Percentiles rank a stretch among this genome's conserved stretches.
Conservation (phyloP, 2,888 invertebrate genomes). For the Mythimna vitellina region DNA sequence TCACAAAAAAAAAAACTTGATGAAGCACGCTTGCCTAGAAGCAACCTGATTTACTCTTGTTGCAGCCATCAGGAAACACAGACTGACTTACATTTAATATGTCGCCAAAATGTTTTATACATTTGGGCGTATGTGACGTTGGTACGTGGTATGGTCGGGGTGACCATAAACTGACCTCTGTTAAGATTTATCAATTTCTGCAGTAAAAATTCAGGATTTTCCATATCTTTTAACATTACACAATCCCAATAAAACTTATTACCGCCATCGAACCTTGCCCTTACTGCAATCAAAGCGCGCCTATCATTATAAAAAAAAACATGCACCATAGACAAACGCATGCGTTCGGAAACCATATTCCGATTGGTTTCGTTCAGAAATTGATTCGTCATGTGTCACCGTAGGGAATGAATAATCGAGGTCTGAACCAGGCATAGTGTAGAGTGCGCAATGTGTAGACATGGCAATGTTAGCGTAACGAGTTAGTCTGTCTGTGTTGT, state of each 20-base stretch:
- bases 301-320: slow-evolving; percentile 58
- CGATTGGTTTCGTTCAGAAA: slow-evolving; percentile 80
- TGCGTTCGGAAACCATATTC: slow-evolving; percentile 68
- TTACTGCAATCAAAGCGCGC: slow-evolving; percentile 58
- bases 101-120: too few relatives aligned
- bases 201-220: neutral
- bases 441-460: slow-evolving; percentile 70
- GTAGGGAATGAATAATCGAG: slow-evolving; percentile 88
- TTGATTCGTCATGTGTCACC: slow-evolving; percentile 90
- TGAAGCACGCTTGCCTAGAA: too few relatives aligned
- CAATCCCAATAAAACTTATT: slow-evolving; percentile 50
- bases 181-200: too few relatives aligned
- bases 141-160: too few relatives aligned
- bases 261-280: slow-evolving; percentile 35
- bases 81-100: too few relatives aligned
- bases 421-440: slow-evolving; percentile 66
- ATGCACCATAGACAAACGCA: slow-evolving; percentile 66
- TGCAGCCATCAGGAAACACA: neutral
- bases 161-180: too few relatives aligned
- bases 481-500: neutral
- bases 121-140: too few relatives aligned
- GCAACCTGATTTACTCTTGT: too few relatives aligned
- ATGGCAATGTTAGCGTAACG: slow-evolving; percentile 22
- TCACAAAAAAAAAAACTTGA: too few relatives aligned
- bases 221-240: neutral